A percentile compares a stretch with the other conserved stretches of the same genome.
Evolutionary conservation across 2,113 vertebrate genomes (phyloP).

Genomic region (Ursus arctos): DNA sequence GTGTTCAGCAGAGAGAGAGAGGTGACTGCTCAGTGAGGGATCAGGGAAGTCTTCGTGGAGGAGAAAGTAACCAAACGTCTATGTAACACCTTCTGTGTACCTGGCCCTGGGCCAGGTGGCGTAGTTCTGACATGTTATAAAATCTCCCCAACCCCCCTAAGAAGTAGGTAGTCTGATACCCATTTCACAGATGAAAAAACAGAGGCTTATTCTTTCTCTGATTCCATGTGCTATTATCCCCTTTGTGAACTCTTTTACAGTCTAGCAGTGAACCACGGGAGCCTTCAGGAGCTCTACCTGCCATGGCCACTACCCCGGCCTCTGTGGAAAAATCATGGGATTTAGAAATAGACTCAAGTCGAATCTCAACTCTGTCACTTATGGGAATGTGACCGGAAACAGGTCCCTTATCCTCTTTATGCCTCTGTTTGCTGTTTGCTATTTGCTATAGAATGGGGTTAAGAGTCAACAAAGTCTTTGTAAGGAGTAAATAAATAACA

Average conservation of each 20-base stretch:
- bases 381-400: background rate
- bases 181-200: background rate
- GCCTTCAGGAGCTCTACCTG: background rate
- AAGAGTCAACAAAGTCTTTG: background rate
- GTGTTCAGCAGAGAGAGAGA: background rate
- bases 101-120: background rate
- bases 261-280: fast-evolving
- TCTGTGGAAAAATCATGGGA: background rate
- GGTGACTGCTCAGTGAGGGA: background rate
- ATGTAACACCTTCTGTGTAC: background rate
- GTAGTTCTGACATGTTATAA: background rate
- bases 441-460: background rate
- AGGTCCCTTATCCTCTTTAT: background rate
- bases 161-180: background rate
- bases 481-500: background rate
- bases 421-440: background rate
- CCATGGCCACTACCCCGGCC: fast-evolving
- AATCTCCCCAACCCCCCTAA: background rate
- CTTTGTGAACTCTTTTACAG: background rate
- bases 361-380: background rate
- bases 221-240: background rate
- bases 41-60: background rate
- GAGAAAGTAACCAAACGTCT: background rate
- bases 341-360: background rate
- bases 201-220: background rate